These are phyloP conservation scores for Caerostris darwini DNA, from an alignment of 1,140 invertebrate species.

Conservation along the genomic window DNA sequence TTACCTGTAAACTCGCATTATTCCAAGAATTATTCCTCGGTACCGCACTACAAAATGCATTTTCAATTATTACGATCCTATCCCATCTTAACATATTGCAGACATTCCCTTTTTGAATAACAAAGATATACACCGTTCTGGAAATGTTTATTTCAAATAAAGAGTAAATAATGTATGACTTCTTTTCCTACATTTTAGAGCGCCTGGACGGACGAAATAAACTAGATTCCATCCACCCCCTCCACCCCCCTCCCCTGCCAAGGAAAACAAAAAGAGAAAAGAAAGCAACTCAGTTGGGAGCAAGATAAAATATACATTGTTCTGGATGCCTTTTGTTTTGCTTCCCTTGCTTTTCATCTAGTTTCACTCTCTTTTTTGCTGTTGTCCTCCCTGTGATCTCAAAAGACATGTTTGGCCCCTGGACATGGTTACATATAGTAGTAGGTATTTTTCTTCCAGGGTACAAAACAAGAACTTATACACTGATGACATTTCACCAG, in stretches of 20 bases:
- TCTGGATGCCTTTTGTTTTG: background rate
- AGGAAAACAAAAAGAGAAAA: background rate
- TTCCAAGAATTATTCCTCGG: background rate
- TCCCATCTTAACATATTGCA: background rate
- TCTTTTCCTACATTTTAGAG: conserved; percentile 22
- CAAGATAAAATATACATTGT: conserved; percentile 30
- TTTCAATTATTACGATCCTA: background rate
- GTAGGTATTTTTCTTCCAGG: background rate
- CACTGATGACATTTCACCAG: conserved; percentile 13
- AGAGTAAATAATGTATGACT: conserved; percentile 31
- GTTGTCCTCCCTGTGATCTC: background rate
- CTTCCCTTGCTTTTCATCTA: background rate
- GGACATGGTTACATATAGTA: conserved; percentile 39
- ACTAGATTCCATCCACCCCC: background rate
- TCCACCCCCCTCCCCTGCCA: background rate
- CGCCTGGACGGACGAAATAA: background rate
- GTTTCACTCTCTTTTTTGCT: background rate
- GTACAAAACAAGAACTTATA: conserved; percentile 33
- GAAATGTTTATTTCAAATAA: conserved; percentile 36
- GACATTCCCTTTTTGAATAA: background rate
- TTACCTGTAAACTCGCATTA: background rate
- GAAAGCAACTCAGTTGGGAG: background rate
- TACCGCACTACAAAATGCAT: background rate
- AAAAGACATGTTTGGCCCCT: conserved; percentile 46
- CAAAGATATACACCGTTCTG: background rate